Percentiles rank a stretch among this genome's conserved stretches.
These are phyloP conservation scores for Myzus persicae DNA, from an alignment of 1,140 invertebrate species.

Conservation along the genomic window DNA sequence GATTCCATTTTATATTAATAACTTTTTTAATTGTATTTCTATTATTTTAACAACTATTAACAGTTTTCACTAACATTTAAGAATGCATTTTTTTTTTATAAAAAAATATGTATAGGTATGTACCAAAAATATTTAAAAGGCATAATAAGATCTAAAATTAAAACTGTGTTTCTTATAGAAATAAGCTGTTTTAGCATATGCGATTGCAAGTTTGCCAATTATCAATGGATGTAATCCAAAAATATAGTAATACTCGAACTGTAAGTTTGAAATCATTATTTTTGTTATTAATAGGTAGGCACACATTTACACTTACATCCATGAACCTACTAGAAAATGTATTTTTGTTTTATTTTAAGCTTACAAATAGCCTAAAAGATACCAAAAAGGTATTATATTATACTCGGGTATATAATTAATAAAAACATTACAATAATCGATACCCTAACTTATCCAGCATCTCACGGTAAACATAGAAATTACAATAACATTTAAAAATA, in stretches of 20 bases:
- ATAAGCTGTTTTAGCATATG: constrained; percentile 1
- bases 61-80: too few relatives aligned
- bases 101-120: neutral
- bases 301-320: neutral
- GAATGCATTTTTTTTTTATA: too few relatives aligned
- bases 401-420: neutral
- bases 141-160: constrained; percentile 24
- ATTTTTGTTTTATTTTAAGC: neutral
- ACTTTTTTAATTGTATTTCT: too few relatives aligned
- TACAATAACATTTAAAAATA: neutral
- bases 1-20: too few relatives aligned
- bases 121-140: neutral
- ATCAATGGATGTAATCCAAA: constrained; percentile 25
- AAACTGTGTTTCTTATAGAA: neutral
- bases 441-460: neutral
- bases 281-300: neutral
- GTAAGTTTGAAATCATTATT: neutral
- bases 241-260: neutral
- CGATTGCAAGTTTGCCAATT: constrained; percentile 25
- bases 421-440: neutral
- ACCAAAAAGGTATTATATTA: neutral
- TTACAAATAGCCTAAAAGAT: neutral
- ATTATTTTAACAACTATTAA: too few relatives aligned
- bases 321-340: neutral
- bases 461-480: neutral